These are phyloP conservation scores for Coranthus polyacanthus DNA, from an alignment of 2,797 vertebrate genomes.

Conservation along the genomic window DNA sequence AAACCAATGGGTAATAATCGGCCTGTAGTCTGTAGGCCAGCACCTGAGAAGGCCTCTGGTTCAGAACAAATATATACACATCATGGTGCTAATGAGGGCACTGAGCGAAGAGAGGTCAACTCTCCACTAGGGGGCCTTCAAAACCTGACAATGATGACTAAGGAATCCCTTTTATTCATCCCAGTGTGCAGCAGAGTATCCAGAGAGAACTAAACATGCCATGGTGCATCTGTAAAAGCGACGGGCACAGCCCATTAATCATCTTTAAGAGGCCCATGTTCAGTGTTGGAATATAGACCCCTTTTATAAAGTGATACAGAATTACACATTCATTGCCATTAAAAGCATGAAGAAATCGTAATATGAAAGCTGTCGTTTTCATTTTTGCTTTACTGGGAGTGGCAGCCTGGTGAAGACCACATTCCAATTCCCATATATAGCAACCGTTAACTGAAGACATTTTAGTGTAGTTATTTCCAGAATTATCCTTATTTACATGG, in stretches of 20 bases:
- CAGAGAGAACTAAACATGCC: constrained; percentile 51
- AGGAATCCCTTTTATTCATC: constrained; percentile 56
- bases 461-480: constrained; percentile 65
- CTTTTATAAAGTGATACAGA: constrained; percentile 63
- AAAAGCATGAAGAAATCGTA: constrained; percentile 69
- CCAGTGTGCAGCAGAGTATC: constrained; percentile 44
- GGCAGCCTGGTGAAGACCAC: constrained; percentile 41
- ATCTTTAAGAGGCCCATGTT: constrained; percentile 53
- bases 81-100: constrained; percentile 25
- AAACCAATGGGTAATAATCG: constrained; percentile 40
- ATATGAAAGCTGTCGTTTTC: constrained; percentile 66
- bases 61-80: constrained; percentile 48
- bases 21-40: constrained; percentile 52
- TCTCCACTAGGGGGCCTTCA: constrained; percentile 69
- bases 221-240: constrained; percentile 47
- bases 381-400: constrained; percentile 61
- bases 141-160: constrained; percentile 53
- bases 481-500: constrained; percentile 80
- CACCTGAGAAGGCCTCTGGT: constrained; percentile 75
- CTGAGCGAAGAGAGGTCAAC: constrained; percentile 53
- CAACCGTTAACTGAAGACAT: constrained; percentile 54
- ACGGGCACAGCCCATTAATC: constrained; percentile 61
- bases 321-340: constrained; percentile 83
- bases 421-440: constrained; percentile 46
- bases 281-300: constrained; percentile 45